Base-by-base conservation (phyloP, 2,797 vertebrate species). In the Oryzias sinensis region DNA sequence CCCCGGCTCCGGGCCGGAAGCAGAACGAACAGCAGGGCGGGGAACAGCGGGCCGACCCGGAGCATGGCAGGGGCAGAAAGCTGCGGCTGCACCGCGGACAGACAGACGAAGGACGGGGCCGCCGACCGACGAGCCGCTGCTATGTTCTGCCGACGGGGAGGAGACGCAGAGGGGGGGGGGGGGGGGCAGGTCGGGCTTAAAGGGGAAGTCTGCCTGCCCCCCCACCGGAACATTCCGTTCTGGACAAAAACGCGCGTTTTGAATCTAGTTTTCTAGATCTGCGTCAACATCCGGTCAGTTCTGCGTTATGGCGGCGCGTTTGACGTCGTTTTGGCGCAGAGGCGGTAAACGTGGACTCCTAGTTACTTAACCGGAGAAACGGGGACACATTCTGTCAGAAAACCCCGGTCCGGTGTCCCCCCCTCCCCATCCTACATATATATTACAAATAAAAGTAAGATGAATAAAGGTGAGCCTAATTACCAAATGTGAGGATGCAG, bases 31-130 rank as follows among this genome's bases (percentile, higher is more conserved):
- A 84, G 80, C 68, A 86, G 83, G 77, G 76, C 51, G 9, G 45
- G 48, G 49, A 89, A 66, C 65, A 82, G 76, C 48, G 61, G 65
- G 74, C 56, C 48, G 71, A 85, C 74, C 80, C 81, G 85, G 80
- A 18, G 81, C 90, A 92, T 92, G 84, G 82, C 87, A 76, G 56
- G 77, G 52, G 64, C 64, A 59, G 53, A 66, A 42, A 47, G 22
- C 14, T 24, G 4, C n/a, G 42, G 27, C 27, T 63, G 74, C 56
- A 50, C 70, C 59, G 77, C 54, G 59, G 71, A 77, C 63, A 54
- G 59, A 74, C 43, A 58, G 40, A 51, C 45, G 14, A 58, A 33
- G 48, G 52, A 67, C 49, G 72, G 42, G 2, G 47, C 18, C 14
- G 50, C 43, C 9, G 52, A 56, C 43, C 9, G 52, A 56, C 43